phyloP scores from a whole-genome alignment of 2,888 invertebrate species.

The Dryocosmus kuriphilus region DNA sequence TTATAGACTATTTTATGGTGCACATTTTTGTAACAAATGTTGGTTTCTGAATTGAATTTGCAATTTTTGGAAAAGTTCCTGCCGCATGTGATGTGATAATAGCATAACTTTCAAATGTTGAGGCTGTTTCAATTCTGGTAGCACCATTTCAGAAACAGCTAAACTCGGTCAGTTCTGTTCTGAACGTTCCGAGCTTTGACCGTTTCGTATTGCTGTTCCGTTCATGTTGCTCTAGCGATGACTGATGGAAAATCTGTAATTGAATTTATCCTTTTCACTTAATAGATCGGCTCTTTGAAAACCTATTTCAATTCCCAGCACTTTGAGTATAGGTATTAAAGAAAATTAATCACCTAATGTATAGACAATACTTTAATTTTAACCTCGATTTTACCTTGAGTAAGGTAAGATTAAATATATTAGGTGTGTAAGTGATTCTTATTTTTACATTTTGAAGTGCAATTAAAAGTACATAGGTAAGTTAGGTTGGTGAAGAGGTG shows the following conservation, averaged over 20 bases:
- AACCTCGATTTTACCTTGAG: too few relatives aligned
- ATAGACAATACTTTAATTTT: too few relatives aligned
- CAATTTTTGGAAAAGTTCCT: background rate
- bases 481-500: too few relatives aligned
- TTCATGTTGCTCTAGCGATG: background rate
- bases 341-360: too few relatives aligned
- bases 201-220: background rate
- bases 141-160: constrained; percentile 50
- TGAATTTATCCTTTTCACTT: background rate
- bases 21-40: background rate
- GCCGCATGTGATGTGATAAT: constrained; percentile 44
- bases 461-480: too few relatives aligned
- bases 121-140: constrained; percentile 52
- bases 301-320: too few relatives aligned
- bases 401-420: too few relatives aligned
- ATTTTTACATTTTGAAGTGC: too few relatives aligned
- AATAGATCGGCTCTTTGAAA: background rate
- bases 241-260: constrained; percentile 25
- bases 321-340: too few relatives aligned
- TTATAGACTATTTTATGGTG: background rate
- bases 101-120: constrained; percentile 49
- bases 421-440: too few relatives aligned
- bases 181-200: background rate
- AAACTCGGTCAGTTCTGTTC: constrained; percentile 55
- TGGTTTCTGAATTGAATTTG: background rate